Evolutionary conservation across 2,888 invertebrate genomes (phyloP).

Genomic region (Eristalis pertinax): DNA sequence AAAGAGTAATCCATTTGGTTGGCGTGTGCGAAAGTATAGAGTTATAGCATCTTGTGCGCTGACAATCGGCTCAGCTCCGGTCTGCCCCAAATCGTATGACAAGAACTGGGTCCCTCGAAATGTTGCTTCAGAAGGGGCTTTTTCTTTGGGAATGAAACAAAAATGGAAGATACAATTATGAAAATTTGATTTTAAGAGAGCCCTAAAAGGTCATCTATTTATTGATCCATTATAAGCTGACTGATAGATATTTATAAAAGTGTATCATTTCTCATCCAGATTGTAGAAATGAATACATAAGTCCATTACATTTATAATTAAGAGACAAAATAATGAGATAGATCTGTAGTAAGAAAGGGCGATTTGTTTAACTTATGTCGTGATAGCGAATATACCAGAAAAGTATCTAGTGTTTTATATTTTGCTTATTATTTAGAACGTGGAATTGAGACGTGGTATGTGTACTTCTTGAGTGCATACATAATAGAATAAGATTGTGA

Average conservation of each 20-base stretch:
- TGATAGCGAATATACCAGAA: slow-evolving; percentile 6
- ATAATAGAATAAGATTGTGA: neutral
- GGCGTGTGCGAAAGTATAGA: slow-evolving; percentile 95
- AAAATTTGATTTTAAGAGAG: slow-evolving; percentile 10
- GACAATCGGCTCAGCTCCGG: slow-evolving; percentile 92
- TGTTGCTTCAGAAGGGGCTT: slow-evolving; percentile 95
- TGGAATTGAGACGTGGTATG: too few species aligned
- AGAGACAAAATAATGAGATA: neutral
- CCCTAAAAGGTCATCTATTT: slow-evolving; percentile 37
- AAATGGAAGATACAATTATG: slow-evolving; percentile 3
- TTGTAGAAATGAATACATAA: slow-evolving; percentile 7
- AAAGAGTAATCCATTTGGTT: slow-evolving; percentile 94
- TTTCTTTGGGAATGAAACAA: slow-evolving; percentile 84
- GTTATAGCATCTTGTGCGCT: slow-evolving; percentile 95
- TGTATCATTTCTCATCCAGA: neutral
- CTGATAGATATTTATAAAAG: slow-evolving; percentile 38
- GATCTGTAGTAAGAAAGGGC: neutral
- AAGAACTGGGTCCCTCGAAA: slow-evolving; percentile 96
- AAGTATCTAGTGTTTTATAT: neutral
- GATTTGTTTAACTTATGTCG: neutral
- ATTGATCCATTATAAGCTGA: slow-evolving; percentile 42
- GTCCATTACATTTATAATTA: neutral
- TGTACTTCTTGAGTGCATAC: too few species aligned
- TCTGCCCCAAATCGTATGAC: slow-evolving; percentile 93
- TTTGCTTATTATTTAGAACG: slow-evolving; percentile 13